These are phyloP conservation scores for Craterocephalus amniculus DNA, from an alignment of 2,797 vertebrate genomes.

Conservation along the genomic window DNA sequence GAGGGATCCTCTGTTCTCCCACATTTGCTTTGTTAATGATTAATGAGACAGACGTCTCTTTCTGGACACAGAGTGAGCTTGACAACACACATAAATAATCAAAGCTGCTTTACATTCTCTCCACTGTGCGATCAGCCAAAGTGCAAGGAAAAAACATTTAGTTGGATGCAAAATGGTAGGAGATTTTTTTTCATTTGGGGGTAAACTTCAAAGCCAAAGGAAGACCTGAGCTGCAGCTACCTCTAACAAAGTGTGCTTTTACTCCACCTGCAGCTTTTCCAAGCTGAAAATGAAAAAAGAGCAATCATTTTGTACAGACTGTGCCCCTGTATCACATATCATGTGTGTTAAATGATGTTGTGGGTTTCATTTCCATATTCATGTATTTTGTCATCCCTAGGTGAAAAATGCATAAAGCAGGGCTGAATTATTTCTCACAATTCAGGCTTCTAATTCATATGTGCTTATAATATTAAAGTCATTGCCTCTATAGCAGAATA, in stretches of 20 bases:
- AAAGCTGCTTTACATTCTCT: conserved; percentile 62
- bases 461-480: neutral
- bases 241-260: conserved; percentile 28
- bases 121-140: conserved; percentile 33
- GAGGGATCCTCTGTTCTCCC: conserved; percentile 10
- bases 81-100: conserved; percentile 59
- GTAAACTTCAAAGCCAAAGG: conserved; percentile 45
- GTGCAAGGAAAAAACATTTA: conserved; percentile 30
- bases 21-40: conserved; percentile 54
- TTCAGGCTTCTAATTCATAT: neutral
- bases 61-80: conserved; percentile 38
- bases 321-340: neutral
- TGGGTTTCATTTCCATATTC: conserved; percentile 23
- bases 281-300: conserved; percentile 29
- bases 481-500: neutral
- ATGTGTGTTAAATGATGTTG: conserved; percentile 1
- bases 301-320: conserved; percentile 29
- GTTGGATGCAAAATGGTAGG: conserved; percentile 46
- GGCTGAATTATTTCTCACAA: neutral
- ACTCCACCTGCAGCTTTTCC: conserved; percentile 20
- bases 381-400: neutral
- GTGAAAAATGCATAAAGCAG: neutral
- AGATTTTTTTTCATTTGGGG: conserved; percentile 43
- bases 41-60: conserved; percentile 56
- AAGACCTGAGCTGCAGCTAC: conserved; percentile 21